phyloP scores from a whole-genome alignment of 2,797 vertebrate genomes.

The Pangasius mekongensis region DNA sequence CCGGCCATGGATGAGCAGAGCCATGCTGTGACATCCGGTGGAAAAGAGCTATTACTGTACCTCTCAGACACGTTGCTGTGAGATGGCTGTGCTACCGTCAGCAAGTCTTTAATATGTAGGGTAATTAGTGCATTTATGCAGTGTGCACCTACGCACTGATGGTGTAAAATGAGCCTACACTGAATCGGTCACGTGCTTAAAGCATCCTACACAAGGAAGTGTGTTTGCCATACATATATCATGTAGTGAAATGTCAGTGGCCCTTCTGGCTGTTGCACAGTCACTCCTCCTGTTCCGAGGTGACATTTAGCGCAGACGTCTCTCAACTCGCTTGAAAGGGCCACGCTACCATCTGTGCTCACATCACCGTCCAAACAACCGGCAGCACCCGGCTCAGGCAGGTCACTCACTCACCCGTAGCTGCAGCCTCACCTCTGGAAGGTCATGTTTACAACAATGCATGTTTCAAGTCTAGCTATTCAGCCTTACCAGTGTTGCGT shows the following conservation, averaged over 20 bases:
- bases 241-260: conserved; percentile 70
- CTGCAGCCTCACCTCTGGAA: not conserved
- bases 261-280: conserved; percentile 44
- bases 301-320: conserved; percentile 64
- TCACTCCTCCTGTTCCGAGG: conserved; percentile 53
- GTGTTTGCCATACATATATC: not conserved
- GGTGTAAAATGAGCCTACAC: not conserved
- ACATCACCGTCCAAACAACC: conserved; percentile 17
- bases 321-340: conserved; percentile 50
- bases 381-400: not conserved
- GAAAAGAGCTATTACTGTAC: not conserved
- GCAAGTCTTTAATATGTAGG: not conserved
- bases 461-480: not conserved
- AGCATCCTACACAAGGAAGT: conserved; percentile 9
- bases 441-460: not conserved
- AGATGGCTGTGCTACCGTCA: not conserved
- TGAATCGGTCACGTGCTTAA: not conserved
- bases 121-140: not conserved
- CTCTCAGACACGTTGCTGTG: not conserved
- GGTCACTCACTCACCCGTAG: conserved; percentile 4
- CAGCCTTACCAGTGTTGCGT: not conserved
- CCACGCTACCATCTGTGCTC: conserved; percentile 25
- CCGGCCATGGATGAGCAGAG: not conserved
- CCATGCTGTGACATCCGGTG: not conserved
- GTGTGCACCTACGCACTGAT: not conserved